Conservation (phyloP, 2,888 invertebrate species). For the Cetonia aurata region DNA sequence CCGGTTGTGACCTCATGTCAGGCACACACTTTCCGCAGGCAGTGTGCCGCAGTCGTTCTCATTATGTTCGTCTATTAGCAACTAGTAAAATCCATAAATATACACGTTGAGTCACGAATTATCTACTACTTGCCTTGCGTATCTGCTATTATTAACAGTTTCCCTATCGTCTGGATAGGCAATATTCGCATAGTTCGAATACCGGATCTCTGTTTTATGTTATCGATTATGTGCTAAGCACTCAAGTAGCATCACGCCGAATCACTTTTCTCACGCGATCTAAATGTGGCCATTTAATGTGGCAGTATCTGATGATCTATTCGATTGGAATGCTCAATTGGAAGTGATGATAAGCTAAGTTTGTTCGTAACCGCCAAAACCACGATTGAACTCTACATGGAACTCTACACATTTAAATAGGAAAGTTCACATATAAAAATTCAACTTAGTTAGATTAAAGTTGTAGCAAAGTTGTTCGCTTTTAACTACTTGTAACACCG, state of each 20-base stretch:
- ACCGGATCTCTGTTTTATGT: constrained; percentile 32
- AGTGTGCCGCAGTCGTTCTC: too few species aligned
- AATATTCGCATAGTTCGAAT: constrained; percentile 28
- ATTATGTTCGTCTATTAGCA: too few species aligned
- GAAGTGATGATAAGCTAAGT: too few species aligned
- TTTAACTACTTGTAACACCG: too few species aligned
- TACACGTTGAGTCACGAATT: constrained; percentile 22
- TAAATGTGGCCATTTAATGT: constrained; percentile 17
- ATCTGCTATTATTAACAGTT: constrained; percentile 28
- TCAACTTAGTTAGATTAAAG: too few species aligned
- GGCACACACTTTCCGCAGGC: too few species aligned
- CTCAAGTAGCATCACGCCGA: constrained; percentile 36
- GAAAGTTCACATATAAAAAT: too few species aligned
- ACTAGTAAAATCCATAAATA: constrained; percentile 4
- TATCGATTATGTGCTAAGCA: constrained; percentile 14
- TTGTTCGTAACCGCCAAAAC: too few species aligned
- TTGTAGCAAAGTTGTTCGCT: too few species aligned
- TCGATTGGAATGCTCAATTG: background rate
- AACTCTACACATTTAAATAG: too few species aligned
- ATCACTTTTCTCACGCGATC: constrained; percentile 5
- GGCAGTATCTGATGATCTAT: background rate
- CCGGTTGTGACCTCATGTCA: too few species aligned
- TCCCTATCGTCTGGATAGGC: background rate
- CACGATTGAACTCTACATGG: too few species aligned
- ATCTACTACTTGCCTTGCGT: constrained; percentile 15